phyloP scores from a whole-genome alignment of 2,797 vertebrate species.

The Hyperoplus immaculatus region DNA sequence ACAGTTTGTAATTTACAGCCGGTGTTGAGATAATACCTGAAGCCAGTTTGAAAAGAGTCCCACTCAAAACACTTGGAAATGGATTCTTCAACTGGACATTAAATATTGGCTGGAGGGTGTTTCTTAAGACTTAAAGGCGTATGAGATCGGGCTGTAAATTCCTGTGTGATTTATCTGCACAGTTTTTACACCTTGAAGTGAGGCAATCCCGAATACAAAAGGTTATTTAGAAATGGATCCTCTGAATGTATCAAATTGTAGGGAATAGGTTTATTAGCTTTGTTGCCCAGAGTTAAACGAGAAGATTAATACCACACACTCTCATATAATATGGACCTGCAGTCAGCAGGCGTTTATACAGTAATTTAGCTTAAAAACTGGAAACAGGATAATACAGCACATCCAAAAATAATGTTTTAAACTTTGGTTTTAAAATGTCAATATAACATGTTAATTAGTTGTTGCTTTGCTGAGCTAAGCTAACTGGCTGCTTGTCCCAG shows the following conservation, averaged over 20 bases:
- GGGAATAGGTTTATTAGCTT: too few species aligned
- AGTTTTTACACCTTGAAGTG: background rate
- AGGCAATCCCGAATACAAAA: background rate
- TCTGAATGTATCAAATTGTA: background rate
- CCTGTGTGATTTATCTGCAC: too few species aligned
- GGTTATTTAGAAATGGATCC: background rate
- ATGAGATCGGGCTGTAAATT: background rate
- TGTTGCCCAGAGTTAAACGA: too few species aligned
- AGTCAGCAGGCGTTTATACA: background rate
- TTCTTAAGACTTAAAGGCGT: background rate
- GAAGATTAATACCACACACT: too few species aligned
- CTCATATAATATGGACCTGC: background rate
- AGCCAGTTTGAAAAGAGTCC: constrained; percentile 5
- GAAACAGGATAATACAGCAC: too few species aligned
- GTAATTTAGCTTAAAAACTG: too few species aligned
- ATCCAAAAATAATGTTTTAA: too few species aligned
- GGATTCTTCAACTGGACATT: constrained; percentile 2
- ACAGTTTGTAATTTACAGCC: constrained; percentile 13
- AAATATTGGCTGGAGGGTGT: background rate
- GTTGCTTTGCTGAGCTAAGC: too few species aligned
- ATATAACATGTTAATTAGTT: too few species aligned
- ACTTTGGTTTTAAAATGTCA: too few species aligned
- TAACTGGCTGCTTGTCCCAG: too few species aligned
- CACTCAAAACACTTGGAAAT: constrained; percentile 3
- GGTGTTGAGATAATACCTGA: background rate